A percentile compares a stretch with the other conserved stretches of the same genome.
phyloP scores from a whole-genome alignment of 2,113 vertebrate species.

The Daphoenositta chrysoptera region DNA sequence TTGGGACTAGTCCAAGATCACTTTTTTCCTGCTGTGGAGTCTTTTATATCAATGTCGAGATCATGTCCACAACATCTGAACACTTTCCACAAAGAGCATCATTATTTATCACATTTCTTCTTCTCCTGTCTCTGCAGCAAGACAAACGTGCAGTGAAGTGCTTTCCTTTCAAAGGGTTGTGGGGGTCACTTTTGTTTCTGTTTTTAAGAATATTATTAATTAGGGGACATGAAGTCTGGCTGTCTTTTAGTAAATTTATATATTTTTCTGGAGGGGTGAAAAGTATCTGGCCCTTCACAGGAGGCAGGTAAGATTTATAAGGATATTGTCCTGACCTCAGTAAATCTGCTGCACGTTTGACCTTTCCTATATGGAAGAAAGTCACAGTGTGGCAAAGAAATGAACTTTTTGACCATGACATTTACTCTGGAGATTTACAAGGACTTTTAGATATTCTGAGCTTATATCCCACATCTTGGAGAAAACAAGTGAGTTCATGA shows the following conservation, averaged over 20 bases:
- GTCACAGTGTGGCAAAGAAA: background rate
- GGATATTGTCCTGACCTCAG: background rate
- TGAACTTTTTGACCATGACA: background rate
- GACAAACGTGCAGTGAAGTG: background rate
- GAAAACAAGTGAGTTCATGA: background rate
- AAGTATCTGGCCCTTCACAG: background rate
- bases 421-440: background rate
- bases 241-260: background rate
- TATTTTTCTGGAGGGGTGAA: background rate
- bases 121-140: background rate
- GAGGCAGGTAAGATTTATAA: background rate
- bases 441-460: background rate
- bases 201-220: background rate
- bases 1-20: background rate
- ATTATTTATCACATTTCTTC: background rate
- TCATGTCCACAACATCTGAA: background rate
- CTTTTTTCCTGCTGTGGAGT: background rate
- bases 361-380: background rate
- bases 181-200: accelerated
- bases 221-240: background rate
- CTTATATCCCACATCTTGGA: background rate
- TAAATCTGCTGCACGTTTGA: background rate
- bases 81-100: background rate
- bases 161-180: background rate
- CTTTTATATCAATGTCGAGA: background rate